Conservation (phyloP, 2,888 invertebrate genomes). For the Chrysopilus asiliformis region DNA sequence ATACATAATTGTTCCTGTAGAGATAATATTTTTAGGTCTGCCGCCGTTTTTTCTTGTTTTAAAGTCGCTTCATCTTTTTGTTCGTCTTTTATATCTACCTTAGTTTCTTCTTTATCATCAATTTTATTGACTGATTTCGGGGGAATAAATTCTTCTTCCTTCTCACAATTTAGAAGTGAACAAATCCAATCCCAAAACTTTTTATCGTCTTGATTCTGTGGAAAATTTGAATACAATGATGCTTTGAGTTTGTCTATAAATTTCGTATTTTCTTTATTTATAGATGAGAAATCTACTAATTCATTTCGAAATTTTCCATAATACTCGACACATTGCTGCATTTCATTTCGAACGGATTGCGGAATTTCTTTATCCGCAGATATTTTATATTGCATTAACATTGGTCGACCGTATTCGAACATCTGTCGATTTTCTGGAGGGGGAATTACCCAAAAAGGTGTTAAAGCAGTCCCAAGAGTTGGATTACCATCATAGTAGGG, state of each 20-base stretch:
- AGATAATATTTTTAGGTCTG: slow-evolving; percentile 30
- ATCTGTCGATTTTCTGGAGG: slow-evolving; percentile 84
- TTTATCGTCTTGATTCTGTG: slow-evolving; percentile 63
- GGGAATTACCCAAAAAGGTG: slow-evolving; percentile 91
- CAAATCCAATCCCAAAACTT: slow-evolving; percentile 67
- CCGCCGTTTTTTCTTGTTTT: slow-evolving; percentile 21
- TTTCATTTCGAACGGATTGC: slow-evolving; percentile 70
- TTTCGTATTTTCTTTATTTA: slow-evolving; percentile 44
- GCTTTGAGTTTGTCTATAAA: slow-evolving; percentile 77
- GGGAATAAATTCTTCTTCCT: slow-evolving; percentile 53
- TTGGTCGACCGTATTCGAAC: slow-evolving; percentile 77
- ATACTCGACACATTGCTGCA: slow-evolving; percentile 73
- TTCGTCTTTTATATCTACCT: slow-evolving; percentile 20
- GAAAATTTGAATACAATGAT: slow-evolving; percentile 67
- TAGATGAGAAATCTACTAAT: slow-evolving; percentile 46
- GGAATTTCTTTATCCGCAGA: slow-evolving; percentile 69
- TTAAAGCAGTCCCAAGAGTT: slow-evolving; percentile 67
- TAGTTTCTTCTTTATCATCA: slow-evolving; percentile 14
- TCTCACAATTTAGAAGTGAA: slow-evolving; percentile 58
- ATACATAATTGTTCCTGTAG: slow-evolving; percentile 33
- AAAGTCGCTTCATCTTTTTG: slow-evolving; percentile 22
- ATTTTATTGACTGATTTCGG: slow-evolving; percentile 32
- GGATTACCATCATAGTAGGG: slow-evolving; percentile 71
- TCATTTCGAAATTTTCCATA: slow-evolving; percentile 55
- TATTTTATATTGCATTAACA: slow-evolving; percentile 77